Percentiles rank a stretch among this genome's conserved stretches.
phyloP scores from a whole-genome alignment of 2,888 invertebrate genomes.

The Zelleria hepariella region DNA sequence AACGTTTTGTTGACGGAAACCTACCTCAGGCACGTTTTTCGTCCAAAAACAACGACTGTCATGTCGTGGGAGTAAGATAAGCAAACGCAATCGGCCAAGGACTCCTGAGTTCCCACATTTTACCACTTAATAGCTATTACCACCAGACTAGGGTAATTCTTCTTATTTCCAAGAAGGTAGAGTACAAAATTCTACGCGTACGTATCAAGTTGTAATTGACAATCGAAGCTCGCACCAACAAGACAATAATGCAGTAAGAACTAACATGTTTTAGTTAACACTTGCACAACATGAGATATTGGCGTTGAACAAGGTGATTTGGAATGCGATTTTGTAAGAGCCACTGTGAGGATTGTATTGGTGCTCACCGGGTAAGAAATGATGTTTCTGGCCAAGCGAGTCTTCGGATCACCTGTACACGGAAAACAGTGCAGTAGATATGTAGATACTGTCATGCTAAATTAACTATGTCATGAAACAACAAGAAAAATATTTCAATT shows the following conservation, averaged over 20 bases:
- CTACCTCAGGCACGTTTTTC: not conserved
- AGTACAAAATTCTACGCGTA: not conserved
- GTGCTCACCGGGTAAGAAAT: too few relatives aligned
- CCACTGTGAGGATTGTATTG: not conserved
- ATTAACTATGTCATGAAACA: too few relatives aligned
- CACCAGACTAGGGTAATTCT: not conserved
- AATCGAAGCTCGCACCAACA: not conserved
- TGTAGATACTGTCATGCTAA: too few relatives aligned
- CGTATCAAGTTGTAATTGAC: too few relatives aligned
- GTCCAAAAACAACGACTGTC: not conserved
- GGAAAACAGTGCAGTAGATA: too few relatives aligned
- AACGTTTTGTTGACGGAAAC: not conserved
- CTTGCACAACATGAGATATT: not conserved
- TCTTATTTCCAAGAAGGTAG: not conserved
- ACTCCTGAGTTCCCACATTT: not conserved
- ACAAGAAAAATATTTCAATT: too few relatives aligned
- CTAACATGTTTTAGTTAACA: not conserved
- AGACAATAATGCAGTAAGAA: not conserved
- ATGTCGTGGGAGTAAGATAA: not conserved
- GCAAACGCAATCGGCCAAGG: not conserved
- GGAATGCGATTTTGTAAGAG: not conserved
- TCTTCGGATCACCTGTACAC: too few relatives aligned
- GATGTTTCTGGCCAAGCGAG: too few relatives aligned
- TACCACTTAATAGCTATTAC: not conserved
- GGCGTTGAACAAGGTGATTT: not conserved